These are phyloP conservation scores for Chloroceryle aenea DNA, from an alignment of 2,113 vertebrate genomes.

Conservation along the genomic window DNA sequence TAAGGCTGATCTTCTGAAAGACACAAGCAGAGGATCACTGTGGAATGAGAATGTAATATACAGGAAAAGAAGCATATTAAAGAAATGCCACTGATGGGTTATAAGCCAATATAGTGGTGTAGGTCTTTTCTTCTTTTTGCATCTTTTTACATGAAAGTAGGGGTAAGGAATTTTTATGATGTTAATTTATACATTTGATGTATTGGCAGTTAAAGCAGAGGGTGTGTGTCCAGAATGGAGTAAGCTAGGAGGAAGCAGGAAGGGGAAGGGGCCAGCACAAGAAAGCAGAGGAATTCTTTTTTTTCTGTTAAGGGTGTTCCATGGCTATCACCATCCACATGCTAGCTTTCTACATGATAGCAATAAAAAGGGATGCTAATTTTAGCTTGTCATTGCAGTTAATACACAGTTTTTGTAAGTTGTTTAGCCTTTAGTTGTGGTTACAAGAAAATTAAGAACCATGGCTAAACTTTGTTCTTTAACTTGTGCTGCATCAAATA, in stretches of 20 bases:
- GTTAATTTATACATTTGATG: not conserved
- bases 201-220: not conserved
- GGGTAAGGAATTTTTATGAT: not conserved
- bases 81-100: not conserved
- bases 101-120: not conserved
- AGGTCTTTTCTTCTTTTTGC: not conserved
- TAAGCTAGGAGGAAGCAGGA: not conserved
- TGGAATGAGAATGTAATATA: not conserved
- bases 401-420: not conserved
- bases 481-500: not conserved
- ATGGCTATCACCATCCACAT: not conserved
- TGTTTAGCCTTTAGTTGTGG: not conserved
- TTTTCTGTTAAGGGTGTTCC: not conserved
- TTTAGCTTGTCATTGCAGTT: not conserved
- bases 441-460: not conserved
- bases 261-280: not conserved
- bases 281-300: not conserved
- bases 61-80: not conserved
- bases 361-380: not conserved
- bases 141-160: not conserved
- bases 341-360: not conserved
- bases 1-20: not conserved
- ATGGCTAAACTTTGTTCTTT: not conserved
- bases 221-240: not conserved
- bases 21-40: not conserved